Evolutionary conservation across 2,113 vertebrate species (phyloP).

Genomic region (Notiomystis cincta): DNA sequence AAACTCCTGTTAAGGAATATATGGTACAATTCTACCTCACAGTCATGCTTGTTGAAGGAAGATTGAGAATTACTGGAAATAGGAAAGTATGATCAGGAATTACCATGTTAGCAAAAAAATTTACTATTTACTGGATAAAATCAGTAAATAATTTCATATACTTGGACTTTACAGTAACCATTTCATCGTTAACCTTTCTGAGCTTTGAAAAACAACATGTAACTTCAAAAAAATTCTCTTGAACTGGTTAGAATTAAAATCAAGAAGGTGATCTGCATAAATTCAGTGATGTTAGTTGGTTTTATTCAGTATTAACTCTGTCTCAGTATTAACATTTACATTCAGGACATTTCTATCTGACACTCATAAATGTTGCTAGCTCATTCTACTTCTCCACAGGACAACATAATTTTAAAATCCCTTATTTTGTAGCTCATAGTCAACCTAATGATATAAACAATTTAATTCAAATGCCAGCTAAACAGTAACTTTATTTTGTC

Average conservation of each 20-base stretch:
- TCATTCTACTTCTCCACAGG: not conserved
- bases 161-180: not conserved
- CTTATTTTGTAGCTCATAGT: not conserved
- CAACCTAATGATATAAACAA: not conserved
- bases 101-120: not conserved
- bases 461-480: conserved; percentile 15
- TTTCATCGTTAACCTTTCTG: not conserved
- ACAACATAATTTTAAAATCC: not conserved
- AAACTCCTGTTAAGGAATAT: not conserved
- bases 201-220: not conserved
- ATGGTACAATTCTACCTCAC: not conserved
- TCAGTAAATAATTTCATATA: not conserved
- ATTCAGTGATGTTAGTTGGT: not conserved
- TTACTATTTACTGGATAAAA: not conserved
- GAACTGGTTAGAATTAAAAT: not conserved
- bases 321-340: not conserved
- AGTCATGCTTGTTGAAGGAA: not conserved
- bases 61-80: not conserved
- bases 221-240: not conserved
- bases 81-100: not conserved
- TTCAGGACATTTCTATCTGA: not conserved
- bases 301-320: too few species aligned
- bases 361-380: not conserved
- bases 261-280: not conserved
- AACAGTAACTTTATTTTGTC: conserved; percentile 32